Conservation (phyloP, 35 echinoderm and acorn worm species). For the Nesometra sesokonis region DNA sequence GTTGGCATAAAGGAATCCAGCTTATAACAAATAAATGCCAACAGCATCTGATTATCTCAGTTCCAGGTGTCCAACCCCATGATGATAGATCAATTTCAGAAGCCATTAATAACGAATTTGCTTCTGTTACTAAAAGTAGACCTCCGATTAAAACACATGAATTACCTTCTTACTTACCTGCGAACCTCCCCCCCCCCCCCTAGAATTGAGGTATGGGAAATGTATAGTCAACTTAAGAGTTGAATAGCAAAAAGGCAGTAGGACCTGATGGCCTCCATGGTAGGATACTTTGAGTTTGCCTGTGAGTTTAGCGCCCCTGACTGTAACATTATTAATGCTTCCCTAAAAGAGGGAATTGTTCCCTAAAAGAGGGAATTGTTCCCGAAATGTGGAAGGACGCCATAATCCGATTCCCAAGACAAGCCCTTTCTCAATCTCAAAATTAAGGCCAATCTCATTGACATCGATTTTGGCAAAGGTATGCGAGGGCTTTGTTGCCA, state of each 20-base stretch:
- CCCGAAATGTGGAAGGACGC: slow-evolving; percentile 24
- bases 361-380: neutral
- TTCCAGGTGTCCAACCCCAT: neutral
- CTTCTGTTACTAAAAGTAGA: slow-evolving; percentile 18
- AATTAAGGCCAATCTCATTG: slow-evolving; percentile 20
- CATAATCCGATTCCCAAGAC: slow-evolving; percentile 2
- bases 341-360: slow-evolving; percentile 20
- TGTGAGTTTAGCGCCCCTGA: slow-evolving; percentile 1
- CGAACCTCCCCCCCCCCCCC: neutral
- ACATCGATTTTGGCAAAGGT: slow-evolving; percentile 22
- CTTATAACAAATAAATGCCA: slow-evolving; percentile 11
- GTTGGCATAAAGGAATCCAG: slow-evolving; percentile 25
- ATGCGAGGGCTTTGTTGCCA: slow-evolving; percentile 22
- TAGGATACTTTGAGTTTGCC: slow-evolving; percentile 9
- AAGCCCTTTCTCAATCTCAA: neutral
- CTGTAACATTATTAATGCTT: slow-evolving; percentile 26
- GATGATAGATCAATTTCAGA: slow-evolving; percentile 1
- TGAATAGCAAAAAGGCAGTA: neutral
- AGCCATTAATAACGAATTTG: slow-evolving; percentile 16
- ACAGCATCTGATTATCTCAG: neutral
- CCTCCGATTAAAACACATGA: neutral
- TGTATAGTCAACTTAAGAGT: slow-evolving; percentile 18
- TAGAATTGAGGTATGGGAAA: slow-evolving; percentile 9
- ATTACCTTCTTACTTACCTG: slow-evolving; percentile 9
- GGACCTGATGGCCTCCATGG: slow-evolving; percentile 9